Conservation (phyloP, 2,113 vertebrate genomes). For the Ptilonorhynchus violaceus region DNA sequence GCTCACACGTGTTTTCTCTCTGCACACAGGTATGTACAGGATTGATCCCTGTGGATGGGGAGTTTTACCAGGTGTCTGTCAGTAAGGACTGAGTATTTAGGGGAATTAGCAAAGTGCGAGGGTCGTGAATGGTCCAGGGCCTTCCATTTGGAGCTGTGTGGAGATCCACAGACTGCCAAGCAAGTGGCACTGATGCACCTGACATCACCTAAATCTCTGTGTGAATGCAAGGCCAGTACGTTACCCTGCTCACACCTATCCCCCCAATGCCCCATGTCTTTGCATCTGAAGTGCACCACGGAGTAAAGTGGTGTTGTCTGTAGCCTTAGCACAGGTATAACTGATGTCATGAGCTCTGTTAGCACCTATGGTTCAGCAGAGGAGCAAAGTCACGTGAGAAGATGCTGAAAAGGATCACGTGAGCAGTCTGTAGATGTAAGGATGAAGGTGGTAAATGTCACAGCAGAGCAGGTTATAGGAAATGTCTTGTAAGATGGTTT, state of each 20-base stretch:
- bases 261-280: not conserved
- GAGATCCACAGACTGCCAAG: not conserved
- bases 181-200: not conserved
- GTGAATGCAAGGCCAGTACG: not conserved
- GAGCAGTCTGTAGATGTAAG: not conserved
- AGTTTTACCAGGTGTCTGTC: not conserved
- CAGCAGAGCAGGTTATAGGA: not conserved
- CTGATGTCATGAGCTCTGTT: not conserved
- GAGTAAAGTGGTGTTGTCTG: not conserved
- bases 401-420: not conserved
- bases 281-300: accelerated
- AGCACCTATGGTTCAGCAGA: not conserved
- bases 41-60: not conserved
- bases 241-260: not conserved
- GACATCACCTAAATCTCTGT: not conserved
- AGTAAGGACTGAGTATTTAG: not conserved
- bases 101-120: accelerated
- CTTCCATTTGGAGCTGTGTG: not conserved
- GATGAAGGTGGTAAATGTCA: not conserved
- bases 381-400: not conserved
- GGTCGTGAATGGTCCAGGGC: not conserved
- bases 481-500: not conserved
- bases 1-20: not conserved
- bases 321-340: not conserved
- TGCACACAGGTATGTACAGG: not conserved